Conservation (phyloP, 37 sponge, comb jelly and placozoan species). For the Mnemiopsis leidyi region DNA sequence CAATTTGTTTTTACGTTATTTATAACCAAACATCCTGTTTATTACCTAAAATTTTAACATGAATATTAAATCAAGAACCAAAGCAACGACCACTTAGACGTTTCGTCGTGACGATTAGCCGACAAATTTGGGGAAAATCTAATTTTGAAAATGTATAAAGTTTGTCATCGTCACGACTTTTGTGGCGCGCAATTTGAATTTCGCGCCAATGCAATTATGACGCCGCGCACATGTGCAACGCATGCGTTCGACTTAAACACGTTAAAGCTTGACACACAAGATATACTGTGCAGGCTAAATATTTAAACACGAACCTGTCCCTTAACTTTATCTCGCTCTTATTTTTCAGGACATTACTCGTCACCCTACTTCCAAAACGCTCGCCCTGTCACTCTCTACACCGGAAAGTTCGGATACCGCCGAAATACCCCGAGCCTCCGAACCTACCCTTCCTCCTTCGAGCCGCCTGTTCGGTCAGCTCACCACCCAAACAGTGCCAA, state of each 20-base stretch:
- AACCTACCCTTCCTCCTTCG: conserved; percentile 24
- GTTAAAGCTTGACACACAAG: too few species aligned
- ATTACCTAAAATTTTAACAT: too few species aligned
- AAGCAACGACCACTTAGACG: too few species aligned
- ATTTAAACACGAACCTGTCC: neutral
- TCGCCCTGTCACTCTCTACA: neutral
- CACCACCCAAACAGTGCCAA: conserved; percentile 1
- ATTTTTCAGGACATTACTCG: conserved; percentile 12
- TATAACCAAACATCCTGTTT: too few species aligned
- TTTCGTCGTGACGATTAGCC: too few species aligned
- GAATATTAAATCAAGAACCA: too few species aligned
- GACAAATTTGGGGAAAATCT: too few species aligned
- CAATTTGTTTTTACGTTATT: too few species aligned
- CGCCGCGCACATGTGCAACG: neutral
- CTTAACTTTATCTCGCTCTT: neutral
- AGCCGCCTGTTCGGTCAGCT: neutral
- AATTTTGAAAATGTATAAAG: neutral
- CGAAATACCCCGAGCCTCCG: conserved; percentile 1
- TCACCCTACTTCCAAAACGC: conserved; percentile 41
- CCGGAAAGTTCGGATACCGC: neutral
- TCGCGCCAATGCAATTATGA: neutral
- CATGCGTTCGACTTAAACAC: neutral
- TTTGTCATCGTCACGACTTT: neutral
- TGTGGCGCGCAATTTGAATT: neutral
- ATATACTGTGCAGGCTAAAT: neutral